These are phyloP conservation scores for Spisula subtruncata DNA, from an alignment of 2,888 invertebrate species.

Conservation along the genomic window DNA sequence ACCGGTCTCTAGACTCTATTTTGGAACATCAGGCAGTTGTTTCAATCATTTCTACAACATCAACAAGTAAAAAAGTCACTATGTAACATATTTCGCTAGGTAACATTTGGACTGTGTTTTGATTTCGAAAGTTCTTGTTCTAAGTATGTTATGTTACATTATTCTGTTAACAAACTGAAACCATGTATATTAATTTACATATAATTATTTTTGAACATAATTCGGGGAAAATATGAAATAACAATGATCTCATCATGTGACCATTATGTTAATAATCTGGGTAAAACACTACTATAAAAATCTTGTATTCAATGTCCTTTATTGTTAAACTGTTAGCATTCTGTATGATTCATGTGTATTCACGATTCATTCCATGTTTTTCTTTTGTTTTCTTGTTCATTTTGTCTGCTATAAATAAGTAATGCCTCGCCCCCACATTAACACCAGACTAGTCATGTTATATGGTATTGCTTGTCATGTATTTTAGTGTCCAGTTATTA, in stretches of 20 bases:
- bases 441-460: conserved; percentile 11
- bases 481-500: background rate
- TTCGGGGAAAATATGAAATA: background rate
- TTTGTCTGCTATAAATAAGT: conserved; percentile 3
- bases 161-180: too few species aligned
- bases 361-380: conserved; percentile 29
- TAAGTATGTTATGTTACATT: too few species aligned
- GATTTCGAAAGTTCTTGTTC: too few species aligned
- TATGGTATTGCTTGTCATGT: conserved; percentile 11
- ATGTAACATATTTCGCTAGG: too few species aligned
- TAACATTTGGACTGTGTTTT: too few species aligned
- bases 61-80: too few species aligned
- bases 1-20: too few species aligned
- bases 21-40: too few species aligned
- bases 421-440: background rate
- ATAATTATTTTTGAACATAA: background rate
- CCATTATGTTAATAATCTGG: conserved; percentile 1
- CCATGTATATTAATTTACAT: background rate
- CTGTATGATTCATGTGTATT: conserved; percentile 12
- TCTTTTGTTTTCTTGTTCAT: conserved; percentile 23
- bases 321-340: conserved; percentile 13
- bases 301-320: conserved; percentile 2
- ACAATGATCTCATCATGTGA: background rate
- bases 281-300: background rate
- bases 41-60: too few species aligned